Percentiles rank a stretch among this genome's conserved stretches.
Evolutionary conservation across 2,797 vertebrate species (phyloP).

Genomic region (Melanotaenia nigrans): DNA sequence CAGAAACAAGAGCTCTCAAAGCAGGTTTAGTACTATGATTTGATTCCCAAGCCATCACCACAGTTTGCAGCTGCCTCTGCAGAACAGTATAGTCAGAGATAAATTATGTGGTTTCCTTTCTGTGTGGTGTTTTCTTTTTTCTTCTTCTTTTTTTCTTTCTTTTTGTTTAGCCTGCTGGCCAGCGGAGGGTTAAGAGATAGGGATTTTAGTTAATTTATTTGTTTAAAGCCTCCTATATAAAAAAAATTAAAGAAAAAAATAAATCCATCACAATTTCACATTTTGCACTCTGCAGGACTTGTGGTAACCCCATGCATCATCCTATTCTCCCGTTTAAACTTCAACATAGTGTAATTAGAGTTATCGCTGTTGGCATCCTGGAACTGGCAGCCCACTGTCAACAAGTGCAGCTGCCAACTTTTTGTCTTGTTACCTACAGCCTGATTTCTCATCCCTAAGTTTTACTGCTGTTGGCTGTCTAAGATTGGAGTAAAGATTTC

Average conservation of each 20-base stretch:
- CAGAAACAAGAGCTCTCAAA: no score
- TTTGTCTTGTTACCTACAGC: neutral
- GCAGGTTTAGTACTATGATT: no score
- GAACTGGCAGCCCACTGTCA: neutral
- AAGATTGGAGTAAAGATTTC: constrained; percentile 4
- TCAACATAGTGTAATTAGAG: constrained; percentile 3
- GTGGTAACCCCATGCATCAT: neutral
- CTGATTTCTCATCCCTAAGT: constrained; percentile 13
- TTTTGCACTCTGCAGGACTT: neutral
- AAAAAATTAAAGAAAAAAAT: neutral
- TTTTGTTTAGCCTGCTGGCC: no score
- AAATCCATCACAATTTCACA: neutral
- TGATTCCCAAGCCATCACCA: no score
- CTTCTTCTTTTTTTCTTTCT: no score
- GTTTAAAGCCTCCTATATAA: no score
- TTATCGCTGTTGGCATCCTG: constrained; percentile 2
- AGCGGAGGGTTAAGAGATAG: no score
- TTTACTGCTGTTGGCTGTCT: constrained; percentile 9
- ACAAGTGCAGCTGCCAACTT: neutral
- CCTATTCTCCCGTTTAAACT: constrained; percentile 4
- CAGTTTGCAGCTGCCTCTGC: no score
- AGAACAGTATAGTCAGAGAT: no score
- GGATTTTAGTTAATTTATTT: no score
- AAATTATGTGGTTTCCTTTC: no score
- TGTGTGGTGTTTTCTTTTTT: no score